Evolutionary conservation across 2,113 vertebrate genomes (phyloP).

Genomic region (Carlito syrichta): DNA sequence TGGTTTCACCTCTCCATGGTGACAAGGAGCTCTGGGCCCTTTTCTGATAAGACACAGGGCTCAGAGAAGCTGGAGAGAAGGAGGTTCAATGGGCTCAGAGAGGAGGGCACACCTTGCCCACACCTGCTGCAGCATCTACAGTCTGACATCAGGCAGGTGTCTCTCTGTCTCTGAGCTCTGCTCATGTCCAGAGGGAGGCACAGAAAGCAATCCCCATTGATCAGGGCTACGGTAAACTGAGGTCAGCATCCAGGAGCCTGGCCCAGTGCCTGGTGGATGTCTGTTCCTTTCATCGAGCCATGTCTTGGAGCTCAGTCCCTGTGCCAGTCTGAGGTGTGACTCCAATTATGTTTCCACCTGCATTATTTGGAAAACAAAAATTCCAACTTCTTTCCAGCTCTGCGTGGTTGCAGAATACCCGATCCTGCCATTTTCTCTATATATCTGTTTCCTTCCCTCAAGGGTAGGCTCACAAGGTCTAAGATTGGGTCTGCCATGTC

Average conservation of each 20-base stretch:
- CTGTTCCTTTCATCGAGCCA: not conserved
- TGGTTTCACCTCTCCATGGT: not conserved
- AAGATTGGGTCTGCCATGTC: not conserved
- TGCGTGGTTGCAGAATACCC: not conserved
- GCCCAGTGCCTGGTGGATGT: too few relatives aligned
- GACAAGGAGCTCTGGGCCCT: not conserved
- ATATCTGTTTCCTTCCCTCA: not conserved
- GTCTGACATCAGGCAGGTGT: not conserved
- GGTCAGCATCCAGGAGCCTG: not conserved
- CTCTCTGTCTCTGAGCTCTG: not conserved
- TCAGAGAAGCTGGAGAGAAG: not conserved
- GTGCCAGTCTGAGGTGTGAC: not conserved
- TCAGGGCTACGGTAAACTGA: rapidly evolving
- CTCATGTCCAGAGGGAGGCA: not conserved
- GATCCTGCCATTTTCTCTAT: not conserved
- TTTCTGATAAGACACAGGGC: not conserved
- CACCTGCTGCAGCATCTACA: not conserved
- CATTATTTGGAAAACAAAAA: not conserved
- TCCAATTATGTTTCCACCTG: not conserved
- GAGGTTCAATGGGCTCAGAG: rapidly evolving
- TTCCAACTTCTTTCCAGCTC: not conserved
- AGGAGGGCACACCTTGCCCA: not conserved
- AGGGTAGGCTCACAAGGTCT: not conserved
- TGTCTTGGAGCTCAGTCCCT: not conserved
- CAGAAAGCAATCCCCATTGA: not conserved